Evolutionary conservation across 2,888 invertebrate species (phyloP).

Genomic region (Rugalucina vietnamica): DNA sequence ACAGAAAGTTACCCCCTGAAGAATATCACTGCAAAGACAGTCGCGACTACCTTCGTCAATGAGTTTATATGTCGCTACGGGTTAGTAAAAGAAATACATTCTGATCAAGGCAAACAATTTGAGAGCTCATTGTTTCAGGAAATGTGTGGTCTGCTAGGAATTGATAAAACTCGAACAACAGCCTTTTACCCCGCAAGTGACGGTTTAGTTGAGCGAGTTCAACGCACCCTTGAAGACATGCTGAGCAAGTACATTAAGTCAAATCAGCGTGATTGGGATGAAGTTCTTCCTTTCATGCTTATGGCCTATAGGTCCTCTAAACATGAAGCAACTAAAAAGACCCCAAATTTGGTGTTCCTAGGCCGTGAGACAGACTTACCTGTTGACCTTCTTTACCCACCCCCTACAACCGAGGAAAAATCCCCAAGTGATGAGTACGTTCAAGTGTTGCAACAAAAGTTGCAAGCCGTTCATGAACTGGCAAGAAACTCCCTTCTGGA

Average conservation of each 20-base stretch:
- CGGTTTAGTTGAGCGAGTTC: neutral
- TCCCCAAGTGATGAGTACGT: slow-evolving; percentile 2
- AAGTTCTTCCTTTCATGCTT: neutral
- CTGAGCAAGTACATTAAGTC: neutral
- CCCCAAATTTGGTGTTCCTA: neutral
- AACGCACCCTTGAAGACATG: slow-evolving; percentile 9
- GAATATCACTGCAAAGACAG: neutral
- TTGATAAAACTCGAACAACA: neutral
- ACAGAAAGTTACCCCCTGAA: slow-evolving; percentile 11
- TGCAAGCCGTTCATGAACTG: slow-evolving; percentile 1
- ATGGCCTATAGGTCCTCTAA: slow-evolving; percentile 1
- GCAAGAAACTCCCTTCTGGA: neutral
- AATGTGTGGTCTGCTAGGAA: neutral
- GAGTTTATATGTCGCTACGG: slow-evolving; percentile 6
- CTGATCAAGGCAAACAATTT: neutral
- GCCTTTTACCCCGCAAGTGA: slow-evolving; percentile 3
- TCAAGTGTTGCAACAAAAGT: neutral
- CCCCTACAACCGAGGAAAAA: neutral
- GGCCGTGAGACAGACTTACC: neutral
- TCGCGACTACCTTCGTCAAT: neutral
- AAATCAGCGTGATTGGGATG: slow-evolving; percentile 11
- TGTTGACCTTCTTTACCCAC: neutral
- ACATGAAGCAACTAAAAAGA: neutral
- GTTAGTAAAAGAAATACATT: neutral
- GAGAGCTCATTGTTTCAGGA: neutral